These are phyloP conservation scores for Neotoxoptera formosana DNA, from an alignment of 1,140 invertebrate genomes.

Conservation along the genomic window DNA sequence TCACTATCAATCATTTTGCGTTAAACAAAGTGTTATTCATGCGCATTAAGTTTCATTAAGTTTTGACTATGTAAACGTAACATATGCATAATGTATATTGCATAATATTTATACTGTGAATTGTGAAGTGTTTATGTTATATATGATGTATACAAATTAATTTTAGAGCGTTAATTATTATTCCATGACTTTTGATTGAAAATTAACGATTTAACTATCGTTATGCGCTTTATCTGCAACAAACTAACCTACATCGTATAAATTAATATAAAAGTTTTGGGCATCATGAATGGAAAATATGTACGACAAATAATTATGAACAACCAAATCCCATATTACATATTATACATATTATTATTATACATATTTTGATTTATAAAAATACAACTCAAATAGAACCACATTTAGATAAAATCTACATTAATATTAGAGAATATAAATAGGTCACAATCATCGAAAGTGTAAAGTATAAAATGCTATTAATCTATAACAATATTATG, in stretches of 20 bases:
- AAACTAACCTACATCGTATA: not conserved
- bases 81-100: not conserved
- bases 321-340: too few relatives aligned
- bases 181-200: not conserved
- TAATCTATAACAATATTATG: not conserved
- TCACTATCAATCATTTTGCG: not conserved
- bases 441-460: not conserved
- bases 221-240: not conserved
- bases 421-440: not conserved
- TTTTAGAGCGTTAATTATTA: not conserved
- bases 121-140: not conserved
- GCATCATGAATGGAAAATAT: not conserved
- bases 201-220: not conserved
- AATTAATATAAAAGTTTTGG: not conserved
- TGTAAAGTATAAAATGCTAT: not conserved
- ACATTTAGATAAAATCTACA: not conserved
- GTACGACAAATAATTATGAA: not conserved
- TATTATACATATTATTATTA: too few relatives aligned
- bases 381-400: not conserved
- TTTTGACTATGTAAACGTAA: not conserved
- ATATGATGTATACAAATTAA: conserved; percentile 9
- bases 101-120: not conserved
- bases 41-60: not conserved
- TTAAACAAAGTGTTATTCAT: not conserved
- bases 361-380: too few relatives aligned